Evolutionary conservation across 2,797 vertebrate species (phyloP), one percentile per base, ranked within the genome.

Genomic region (Hylomyscus alleni): DNA sequence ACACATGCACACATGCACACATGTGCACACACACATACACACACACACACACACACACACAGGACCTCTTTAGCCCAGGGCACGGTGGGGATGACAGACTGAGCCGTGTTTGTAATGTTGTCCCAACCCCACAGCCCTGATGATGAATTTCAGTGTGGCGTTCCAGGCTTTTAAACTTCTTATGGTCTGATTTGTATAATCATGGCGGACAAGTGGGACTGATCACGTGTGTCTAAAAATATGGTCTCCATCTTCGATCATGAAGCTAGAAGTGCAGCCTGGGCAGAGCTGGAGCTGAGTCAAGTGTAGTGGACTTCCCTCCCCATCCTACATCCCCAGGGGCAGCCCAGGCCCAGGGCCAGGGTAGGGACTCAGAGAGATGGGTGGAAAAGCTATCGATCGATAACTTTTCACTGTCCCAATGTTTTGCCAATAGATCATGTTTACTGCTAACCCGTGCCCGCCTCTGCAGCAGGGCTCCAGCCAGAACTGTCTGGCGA

Each of bases 81-180:
- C 50, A 88, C 1, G 2, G 6, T 22, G 17, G 26, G 26, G 37
- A 76, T 12, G 44, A 20, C 19, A 11, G n/a, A 29, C 1, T 7
- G 22, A 1, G 6, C 62, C 14, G 19, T 31, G 31, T 67, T 73
- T 40, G n/a, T 17, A 1, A 8, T 40, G 67, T 12, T 12, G 24
- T 40, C 15, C 85, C 54, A 34, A 97, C 95, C 97, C 14, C 0
- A 72, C 86, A 2, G n/a, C 97, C 97, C 29, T 81, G 82, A 96
- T 98, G 97, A 98, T 97, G 97, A 98, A 98, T 98, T 98, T 96
- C 98, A 98, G 98, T 97, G 98, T 20, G 96, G 98, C 47, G 98
- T 98, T 98, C 98, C 98, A 96, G 97, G 97, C 98, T 98, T 98
- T 98, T 98, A 98, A 98, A 98, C 98, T 97, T 94, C 98, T 97